phyloP scores from a whole-genome alignment of 2,797 vertebrate genomes.

The Pelobates cultripes region DNA sequence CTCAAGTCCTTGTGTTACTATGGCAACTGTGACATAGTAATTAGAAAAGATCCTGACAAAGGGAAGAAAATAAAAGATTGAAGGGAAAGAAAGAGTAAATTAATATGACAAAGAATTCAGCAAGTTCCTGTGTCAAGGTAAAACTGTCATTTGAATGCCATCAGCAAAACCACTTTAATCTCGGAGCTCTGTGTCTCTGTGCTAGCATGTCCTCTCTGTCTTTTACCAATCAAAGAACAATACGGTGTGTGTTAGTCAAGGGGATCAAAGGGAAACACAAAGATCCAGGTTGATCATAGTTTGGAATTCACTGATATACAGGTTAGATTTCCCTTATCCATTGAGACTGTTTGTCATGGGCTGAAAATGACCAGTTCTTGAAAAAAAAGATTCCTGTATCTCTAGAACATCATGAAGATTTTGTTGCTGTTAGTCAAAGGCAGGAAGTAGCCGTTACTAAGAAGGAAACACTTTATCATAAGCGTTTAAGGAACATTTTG shows the following conservation, averaged over 20 bases:
- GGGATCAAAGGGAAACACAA: neutral
- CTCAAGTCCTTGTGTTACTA: constrained; percentile 18
- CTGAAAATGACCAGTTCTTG: too few relatives aligned
- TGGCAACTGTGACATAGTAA: constrained; percentile 44
- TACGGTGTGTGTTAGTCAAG: neutral
- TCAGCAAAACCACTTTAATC: constrained; percentile 2
- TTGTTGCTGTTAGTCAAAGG: too few relatives aligned
- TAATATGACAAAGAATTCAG: constrained; percentile 10
- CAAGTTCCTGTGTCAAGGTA: constrained; percentile 5
- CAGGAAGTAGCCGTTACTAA: too few relatives aligned
- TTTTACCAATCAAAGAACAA: constrained; percentile 22
- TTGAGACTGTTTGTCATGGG: too few relatives aligned
- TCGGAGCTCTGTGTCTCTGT: neutral
- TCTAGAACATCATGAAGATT: too few relatives aligned
- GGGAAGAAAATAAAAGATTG: constrained; percentile 26
- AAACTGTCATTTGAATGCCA: neutral
- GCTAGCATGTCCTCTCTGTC: neutral
- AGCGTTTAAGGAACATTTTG: too few relatives aligned
- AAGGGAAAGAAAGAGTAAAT: constrained; percentile 35
- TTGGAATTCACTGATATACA: too few relatives aligned
- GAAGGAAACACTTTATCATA: too few relatives aligned
- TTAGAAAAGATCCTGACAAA: constrained; percentile 42
- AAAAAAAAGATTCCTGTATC: too few relatives aligned
- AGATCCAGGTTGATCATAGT: neutral
- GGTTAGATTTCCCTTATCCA: too few relatives aligned